These are phyloP conservation scores for Asobara japonica DNA, from an alignment of 1,140 invertebrate genomes.

Conservation along the genomic window DNA sequence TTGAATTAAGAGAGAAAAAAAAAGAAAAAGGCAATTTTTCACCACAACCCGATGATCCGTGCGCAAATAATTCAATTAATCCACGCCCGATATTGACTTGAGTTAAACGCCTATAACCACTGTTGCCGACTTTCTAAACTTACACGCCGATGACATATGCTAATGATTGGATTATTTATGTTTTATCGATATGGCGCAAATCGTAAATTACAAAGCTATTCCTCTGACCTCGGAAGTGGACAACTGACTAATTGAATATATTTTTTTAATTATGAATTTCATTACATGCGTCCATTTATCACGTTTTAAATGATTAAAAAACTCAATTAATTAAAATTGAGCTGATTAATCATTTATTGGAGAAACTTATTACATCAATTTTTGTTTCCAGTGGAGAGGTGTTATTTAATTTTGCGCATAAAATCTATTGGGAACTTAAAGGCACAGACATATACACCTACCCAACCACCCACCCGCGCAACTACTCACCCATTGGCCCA, in stretches of 20 bases:
- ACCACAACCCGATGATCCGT: neutral
- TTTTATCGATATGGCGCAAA: neutral
- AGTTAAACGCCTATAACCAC: neutral
- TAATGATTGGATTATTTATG: conserved; percentile 9
- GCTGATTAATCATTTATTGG: neutral
- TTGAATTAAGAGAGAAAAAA: too few relatives aligned
- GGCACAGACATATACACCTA: too few relatives aligned
- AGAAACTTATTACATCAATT: too few relatives aligned
- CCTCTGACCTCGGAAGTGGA: conserved; percentile 5
- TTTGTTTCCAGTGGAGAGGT: too few relatives aligned
- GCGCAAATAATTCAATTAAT: conserved; percentile 13
- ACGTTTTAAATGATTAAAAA: neutral
- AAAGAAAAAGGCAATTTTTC: neutral
- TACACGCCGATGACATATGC: conserved; percentile 15
- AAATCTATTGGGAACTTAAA: too few relatives aligned
- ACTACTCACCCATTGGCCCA: too few relatives aligned
- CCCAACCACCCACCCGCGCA: too few relatives aligned
- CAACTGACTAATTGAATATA: neutral
- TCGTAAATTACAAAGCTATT: neutral
- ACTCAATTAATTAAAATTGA: neutral
- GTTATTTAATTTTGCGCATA: too few relatives aligned
- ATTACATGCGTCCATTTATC: neutral
- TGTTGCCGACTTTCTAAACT: conserved; percentile 2
- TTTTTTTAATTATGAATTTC: neutral
- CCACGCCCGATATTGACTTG: conserved; percentile 1